Evolutionary conservation across 2,888 invertebrate species (phyloP).

Genomic region (Scrobipalpa costella): DNA sequence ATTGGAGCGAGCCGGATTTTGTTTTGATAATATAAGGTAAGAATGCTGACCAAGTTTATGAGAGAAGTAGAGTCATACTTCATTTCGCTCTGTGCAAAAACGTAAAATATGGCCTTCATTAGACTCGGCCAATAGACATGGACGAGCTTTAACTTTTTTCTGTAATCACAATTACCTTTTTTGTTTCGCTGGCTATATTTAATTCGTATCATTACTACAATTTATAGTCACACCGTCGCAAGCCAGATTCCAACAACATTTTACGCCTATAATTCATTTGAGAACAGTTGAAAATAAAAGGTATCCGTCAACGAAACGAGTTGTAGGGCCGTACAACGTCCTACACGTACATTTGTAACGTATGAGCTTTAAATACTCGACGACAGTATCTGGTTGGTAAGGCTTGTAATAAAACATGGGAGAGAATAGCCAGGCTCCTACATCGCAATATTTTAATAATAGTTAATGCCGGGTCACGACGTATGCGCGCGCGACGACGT

Average conservation of each 20-base stretch:
- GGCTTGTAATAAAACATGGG: slow-evolving; percentile 73
- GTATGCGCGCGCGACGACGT: slow-evolving; percentile 70
- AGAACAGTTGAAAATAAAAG: slow-evolving; percentile 63
- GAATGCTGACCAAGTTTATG: slow-evolving; percentile 18
- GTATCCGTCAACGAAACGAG: slow-evolving; percentile 50
- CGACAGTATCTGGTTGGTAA: slow-evolving; percentile 71
- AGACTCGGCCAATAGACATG: slow-evolving; percentile 9
- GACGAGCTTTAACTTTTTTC: slow-evolving; percentile 29
- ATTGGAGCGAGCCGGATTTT: slow-evolving; percentile 44
- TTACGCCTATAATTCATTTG: slow-evolving; percentile 71
- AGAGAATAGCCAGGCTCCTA: slow-evolving; percentile 75
- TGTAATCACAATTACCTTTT: slow-evolving; percentile 55
- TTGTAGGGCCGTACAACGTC: slow-evolving; percentile 53
- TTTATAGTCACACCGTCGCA: slow-evolving; percentile 63
- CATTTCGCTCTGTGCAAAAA: slow-evolving; percentile 17
- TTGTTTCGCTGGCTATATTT: slow-evolving; percentile 45
- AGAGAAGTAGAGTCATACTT: slow-evolving; percentile 17
- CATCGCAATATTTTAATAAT: slow-evolving; percentile 79
- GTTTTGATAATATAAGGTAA: slow-evolving; percentile 40
- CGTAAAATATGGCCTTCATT: slow-evolving; percentile 2
- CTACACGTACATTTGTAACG: slow-evolving; percentile 73
- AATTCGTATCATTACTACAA: slow-evolving; percentile 58
- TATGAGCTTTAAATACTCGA: slow-evolving; percentile 75
- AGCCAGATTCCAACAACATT: slow-evolving; percentile 64
- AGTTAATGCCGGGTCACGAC: slow-evolving; percentile 76